phyloP scores from a whole-genome alignment of 2,797 vertebrate species.

The Crax fasciolata region DNA sequence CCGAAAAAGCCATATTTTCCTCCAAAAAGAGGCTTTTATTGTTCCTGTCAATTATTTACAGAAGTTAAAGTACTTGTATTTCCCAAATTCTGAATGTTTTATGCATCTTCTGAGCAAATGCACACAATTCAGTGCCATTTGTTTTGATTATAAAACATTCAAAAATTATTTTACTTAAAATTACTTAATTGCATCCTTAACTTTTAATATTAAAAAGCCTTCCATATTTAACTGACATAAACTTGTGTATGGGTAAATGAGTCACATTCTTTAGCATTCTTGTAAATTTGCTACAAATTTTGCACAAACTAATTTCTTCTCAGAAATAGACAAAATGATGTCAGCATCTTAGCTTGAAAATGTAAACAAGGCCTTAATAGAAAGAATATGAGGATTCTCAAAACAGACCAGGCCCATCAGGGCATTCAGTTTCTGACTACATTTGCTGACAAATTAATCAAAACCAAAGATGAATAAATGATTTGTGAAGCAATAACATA shows the following conservation, averaged over 20 bases:
- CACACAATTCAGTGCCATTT: background rate
- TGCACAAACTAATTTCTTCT: background rate
- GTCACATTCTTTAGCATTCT: background rate
- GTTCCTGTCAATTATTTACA: background rate
- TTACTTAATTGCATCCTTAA: background rate
- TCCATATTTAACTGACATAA: background rate
- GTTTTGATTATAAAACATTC: background rate
- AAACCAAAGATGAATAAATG: background rate
- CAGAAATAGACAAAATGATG: background rate
- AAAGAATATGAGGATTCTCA: background rate
- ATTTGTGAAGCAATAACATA: background rate
- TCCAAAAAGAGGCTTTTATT: background rate
- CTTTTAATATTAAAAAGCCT: background rate
- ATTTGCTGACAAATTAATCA: background rate
- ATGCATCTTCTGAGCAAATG: background rate
- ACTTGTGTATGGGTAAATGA: background rate
- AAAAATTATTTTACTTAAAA: background rate
- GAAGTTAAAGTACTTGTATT: background rate
- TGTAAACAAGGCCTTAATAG: background rate
- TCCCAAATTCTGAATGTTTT: background rate
- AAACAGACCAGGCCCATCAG: background rate
- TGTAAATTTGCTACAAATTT: background rate
- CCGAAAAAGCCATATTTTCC: background rate
- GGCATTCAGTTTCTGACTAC: background rate
- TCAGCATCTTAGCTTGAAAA: background rate